Evolutionary conservation across 1,140 invertebrate species (phyloP), one percentile per base, ranked within the genome.

Genomic region (Carcinoscorpius rotundicauda): DNA sequence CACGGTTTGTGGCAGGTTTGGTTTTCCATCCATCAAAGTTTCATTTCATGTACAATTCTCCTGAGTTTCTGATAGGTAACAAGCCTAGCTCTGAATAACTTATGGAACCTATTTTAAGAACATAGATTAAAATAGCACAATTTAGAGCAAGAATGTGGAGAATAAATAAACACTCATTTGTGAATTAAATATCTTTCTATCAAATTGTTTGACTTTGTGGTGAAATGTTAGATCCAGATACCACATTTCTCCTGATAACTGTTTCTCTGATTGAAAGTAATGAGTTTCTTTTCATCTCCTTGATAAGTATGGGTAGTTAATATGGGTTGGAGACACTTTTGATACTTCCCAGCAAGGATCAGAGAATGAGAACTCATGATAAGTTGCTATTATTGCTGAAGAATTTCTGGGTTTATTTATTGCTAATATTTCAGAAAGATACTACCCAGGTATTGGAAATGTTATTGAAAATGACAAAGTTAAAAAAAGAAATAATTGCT

Each of bases 61-160:
- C 71, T 63, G 73, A 77, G 58, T 66, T 76, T 53, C 67, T 73
- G 11, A 67, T 72, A 61, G 65, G 61, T 55, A 69, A 86, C 53
- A 72, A 85, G 74, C 83, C 86, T 0, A 84, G 84, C 11, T 85
- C 86, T 0, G 85, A 88, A 63, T 84, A 91, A 69, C 84, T 98
- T 29, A 93, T 99, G 58, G 95, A 87, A 71, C 80, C 83, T 11
- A 81, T 84, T 4, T 75, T 87, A 9, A 70, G 84, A 62, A 80
- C 79, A 11, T 84, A 87, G 75, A 87, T 89, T 0, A 89, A 94
- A 86, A 88, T 93, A 65, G 85, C 89, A 0, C 88, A 91, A 76
- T 89, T 93, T 8, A 87, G 95, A 75, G 89, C 94, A 3, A 90
- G 92, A 29, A 94, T 99, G 91, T 99, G 97, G 97, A 83, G 94